Conservation (phyloP, 2,888 invertebrate species). For the Bombylius major region DNA sequence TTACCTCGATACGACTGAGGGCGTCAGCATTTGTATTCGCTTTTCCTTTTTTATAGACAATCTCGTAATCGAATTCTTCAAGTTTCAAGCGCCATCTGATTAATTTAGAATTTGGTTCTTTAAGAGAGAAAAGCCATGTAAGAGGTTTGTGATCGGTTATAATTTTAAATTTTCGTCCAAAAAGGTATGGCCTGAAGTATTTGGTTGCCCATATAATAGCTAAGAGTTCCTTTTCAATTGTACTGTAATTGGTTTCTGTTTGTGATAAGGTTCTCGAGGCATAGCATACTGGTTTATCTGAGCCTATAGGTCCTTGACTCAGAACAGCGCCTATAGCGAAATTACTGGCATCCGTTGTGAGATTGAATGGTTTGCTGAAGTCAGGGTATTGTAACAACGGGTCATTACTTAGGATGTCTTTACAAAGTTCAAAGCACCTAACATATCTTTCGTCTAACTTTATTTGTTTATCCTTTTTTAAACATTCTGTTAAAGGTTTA, state of each 20-base stretch:
- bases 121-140: not conserved
- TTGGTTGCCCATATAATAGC: too few species aligned
- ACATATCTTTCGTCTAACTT: not conserved
- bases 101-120: not conserved
- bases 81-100: not conserved
- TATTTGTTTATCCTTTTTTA: not conserved
- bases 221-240: not conserved
- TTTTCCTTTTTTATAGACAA: not conserved
- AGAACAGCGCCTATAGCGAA: not conserved
- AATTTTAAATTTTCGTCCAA: not conserved
- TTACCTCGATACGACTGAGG: not conserved
- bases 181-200: not conserved
- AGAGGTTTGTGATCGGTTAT: not conserved
- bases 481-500: not conserved
- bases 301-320: not conserved
- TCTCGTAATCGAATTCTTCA: conserved; percentile 2
- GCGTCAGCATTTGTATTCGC: not conserved
- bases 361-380: not conserved
- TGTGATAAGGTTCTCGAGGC: not conserved
- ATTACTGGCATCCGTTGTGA: not conserved
- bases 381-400: not conserved
- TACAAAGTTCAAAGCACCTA: not conserved
- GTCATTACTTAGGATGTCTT: not conserved
- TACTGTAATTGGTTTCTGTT: not conserved
- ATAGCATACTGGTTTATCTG: not conserved